These are phyloP conservation scores for Metellina segmentata DNA, from an alignment of 2,888 invertebrate species.

Conservation along the genomic window DNA sequence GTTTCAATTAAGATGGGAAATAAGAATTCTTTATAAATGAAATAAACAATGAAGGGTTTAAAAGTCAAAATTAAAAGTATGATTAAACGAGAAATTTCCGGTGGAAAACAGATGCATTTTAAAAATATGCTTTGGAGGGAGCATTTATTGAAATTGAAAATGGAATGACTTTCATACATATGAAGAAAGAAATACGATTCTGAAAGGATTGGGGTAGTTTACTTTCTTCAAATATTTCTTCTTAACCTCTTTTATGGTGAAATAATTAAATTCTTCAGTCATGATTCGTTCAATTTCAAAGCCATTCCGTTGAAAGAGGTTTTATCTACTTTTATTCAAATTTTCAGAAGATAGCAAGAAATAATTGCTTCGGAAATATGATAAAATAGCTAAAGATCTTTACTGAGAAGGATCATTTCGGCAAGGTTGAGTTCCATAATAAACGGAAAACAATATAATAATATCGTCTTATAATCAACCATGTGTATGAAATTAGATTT, in stretches of 20 bases:
- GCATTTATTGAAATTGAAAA: background rate
- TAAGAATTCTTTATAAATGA: background rate
- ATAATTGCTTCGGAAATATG: background rate
- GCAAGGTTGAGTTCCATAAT: background rate
- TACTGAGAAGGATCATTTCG: background rate
- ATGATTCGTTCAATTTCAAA: background rate
- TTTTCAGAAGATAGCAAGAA: background rate
- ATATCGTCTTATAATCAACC: too few relatives aligned
- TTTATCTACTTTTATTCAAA: background rate
- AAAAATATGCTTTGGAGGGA: background rate
- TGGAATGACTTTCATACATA: background rate
- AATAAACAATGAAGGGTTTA: background rate
- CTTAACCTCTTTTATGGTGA: background rate
- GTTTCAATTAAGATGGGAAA: background rate
- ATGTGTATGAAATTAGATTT: too few relatives aligned
- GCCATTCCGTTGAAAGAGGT: background rate
- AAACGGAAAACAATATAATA: background rate
- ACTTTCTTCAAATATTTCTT: background rate
- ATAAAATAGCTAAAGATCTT: background rate
- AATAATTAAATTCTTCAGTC: background rate
- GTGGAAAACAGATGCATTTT: background rate
- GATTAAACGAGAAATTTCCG: background rate
- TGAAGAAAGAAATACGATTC: background rate
- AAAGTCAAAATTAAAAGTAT: background rate
- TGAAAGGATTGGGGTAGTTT: background rate